Evolutionary conservation across 2,888 invertebrate genomes (phyloP).

Genomic region (Limnephilus marmoratus): DNA sequence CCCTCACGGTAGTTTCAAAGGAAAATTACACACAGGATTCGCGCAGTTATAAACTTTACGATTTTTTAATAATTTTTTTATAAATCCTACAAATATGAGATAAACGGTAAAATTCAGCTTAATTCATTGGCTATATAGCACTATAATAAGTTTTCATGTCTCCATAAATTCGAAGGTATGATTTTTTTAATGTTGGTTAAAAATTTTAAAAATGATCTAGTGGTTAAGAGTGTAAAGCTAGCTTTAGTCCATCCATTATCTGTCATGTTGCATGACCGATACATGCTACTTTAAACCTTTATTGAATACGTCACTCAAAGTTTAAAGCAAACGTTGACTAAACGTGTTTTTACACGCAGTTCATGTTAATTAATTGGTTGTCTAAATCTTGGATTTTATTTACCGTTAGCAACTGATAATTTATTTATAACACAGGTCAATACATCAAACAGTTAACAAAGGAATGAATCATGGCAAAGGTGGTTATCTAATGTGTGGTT

Average conservation of each 20-base stretch:
- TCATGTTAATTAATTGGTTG: background rate
- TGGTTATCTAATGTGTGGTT: background rate
- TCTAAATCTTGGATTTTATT: background rate
- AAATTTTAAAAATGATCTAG: too few species aligned
- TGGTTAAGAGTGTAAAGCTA: too few species aligned
- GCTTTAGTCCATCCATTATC: background rate
- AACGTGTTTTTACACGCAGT: background rate
- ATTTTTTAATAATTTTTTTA: too few species aligned
- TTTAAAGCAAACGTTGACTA: background rate
- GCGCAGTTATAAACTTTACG: too few species aligned
- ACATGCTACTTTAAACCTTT: background rate
- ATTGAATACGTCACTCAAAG: background rate
- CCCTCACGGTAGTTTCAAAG: too few species aligned
- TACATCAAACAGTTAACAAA: background rate
- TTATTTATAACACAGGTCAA: conserved; percentile 2
- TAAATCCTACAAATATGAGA: too few species aligned
- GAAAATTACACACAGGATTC: too few species aligned
- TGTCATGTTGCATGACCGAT: background rate
- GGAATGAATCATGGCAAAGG: background rate
- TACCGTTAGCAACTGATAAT: background rate
- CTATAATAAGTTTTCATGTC: too few species aligned
- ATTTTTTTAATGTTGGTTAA: too few species aligned
- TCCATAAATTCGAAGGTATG: too few species aligned
- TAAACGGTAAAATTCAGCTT: too few species aligned
- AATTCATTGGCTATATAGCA: too few species aligned